Evolutionary conservation across 2,797 vertebrate genomes (phyloP).

Genomic region (Tangara arthus): DNA sequence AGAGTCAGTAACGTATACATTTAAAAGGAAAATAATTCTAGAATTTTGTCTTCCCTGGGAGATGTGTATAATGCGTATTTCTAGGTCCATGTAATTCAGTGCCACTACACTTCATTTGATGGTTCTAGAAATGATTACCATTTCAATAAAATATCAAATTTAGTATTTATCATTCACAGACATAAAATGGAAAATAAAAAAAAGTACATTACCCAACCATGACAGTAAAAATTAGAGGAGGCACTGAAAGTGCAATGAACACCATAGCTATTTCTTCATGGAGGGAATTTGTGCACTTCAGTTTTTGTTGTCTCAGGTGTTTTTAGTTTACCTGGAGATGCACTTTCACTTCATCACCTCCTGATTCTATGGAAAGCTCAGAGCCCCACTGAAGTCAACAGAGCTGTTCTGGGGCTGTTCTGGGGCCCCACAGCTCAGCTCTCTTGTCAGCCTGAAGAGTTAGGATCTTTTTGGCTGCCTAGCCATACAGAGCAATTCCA

Average conservation of each 20-base stretch:
- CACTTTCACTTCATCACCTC: not conserved
- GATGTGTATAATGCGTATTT: not conserved
- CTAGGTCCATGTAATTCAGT: not conserved
- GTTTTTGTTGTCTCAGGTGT: not conserved
- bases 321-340: not conserved
- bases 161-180: slow-evolving; percentile 27
- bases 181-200: not conserved
- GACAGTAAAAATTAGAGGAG: slow-evolving; percentile 24
- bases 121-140: not conserved
- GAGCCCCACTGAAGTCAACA: not conserved
- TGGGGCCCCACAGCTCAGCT: not conserved
- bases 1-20: not conserved
- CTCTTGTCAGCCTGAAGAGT: not conserved
- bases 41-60: not conserved
- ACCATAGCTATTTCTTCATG: not conserved
- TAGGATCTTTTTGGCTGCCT: not conserved
- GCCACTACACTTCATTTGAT: not conserved
- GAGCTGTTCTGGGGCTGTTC: not conserved
- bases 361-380: not conserved
- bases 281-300: slow-evolving; percentile 5
- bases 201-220: not conserved
- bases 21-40: not conserved
- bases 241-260: slow-evolving; percentile 3
- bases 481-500: not conserved
- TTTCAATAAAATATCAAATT: slow-evolving; percentile 51